Conservation (phyloP, 2,113 vertebrate species). For the Fregata magnificens region DNA sequence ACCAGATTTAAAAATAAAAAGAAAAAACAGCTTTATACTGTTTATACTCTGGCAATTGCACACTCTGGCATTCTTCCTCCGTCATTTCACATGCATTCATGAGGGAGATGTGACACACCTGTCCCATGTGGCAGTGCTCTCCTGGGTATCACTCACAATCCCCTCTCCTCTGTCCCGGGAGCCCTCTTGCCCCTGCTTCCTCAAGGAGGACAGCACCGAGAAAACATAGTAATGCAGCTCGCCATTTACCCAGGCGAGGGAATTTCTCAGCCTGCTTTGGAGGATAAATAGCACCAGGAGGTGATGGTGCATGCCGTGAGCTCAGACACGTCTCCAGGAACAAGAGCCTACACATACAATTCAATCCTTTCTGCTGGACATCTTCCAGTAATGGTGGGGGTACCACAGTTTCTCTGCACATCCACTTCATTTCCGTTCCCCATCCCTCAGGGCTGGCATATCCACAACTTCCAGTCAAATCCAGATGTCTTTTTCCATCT, state of each 20-base stretch:
- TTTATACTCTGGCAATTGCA: neutral
- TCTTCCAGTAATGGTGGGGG: neutral
- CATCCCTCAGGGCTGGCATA: neutral
- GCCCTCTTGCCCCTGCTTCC: neutral
- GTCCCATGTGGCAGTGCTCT: fast-evolving
- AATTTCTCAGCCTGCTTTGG: neutral
- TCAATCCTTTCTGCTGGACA: neutral
- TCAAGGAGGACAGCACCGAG: neutral
- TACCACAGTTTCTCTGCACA: neutral
- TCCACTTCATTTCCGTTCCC: neutral
- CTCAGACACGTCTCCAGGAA: fast-evolving
- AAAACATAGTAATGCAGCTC: fast-evolving
- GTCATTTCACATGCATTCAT: fast-evolving
- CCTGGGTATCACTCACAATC: neutral
- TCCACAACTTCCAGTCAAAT: neutral
- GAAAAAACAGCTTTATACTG: neutral
- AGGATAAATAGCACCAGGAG: fast-evolving
- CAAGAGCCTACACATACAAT: fast-evolving
- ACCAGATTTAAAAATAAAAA: neutral
- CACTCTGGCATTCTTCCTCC: neutral
- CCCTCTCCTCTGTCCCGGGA: fast-evolving
- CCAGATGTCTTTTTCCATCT: neutral
- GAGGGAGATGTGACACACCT: neutral
- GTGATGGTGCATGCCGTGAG: fast-evolving
- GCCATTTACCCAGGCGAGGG: neutral